These are phyloP conservation scores for Andrena praecox DNA, from an alignment of 2,888 invertebrate species.

Conservation along the genomic window DNA sequence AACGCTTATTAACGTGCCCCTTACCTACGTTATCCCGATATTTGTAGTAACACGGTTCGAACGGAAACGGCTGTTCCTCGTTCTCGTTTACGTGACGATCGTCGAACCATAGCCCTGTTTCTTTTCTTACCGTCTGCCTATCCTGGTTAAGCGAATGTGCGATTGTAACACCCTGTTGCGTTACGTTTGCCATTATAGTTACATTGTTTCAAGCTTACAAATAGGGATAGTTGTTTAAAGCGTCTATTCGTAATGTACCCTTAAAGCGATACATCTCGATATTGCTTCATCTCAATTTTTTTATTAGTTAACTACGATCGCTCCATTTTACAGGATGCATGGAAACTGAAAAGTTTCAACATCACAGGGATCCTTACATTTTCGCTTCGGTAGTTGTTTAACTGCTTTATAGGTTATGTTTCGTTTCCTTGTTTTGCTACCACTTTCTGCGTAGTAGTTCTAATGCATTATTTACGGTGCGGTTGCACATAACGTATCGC, in stretches of 20 bases:
- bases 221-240: neutral
- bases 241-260: neutral
- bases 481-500: neutral
- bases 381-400: neutral
- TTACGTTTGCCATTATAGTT: constrained; percentile 16
- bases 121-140: constrained; percentile 15
- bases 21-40: constrained; percentile 35
- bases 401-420: constrained; percentile 30
- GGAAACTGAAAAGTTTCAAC: neutral
- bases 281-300: neutral
- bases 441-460: neutral
- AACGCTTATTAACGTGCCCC: neutral
- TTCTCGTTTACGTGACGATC: constrained; percentile 18
- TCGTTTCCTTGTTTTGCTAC: neutral
- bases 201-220: constrained; percentile 1
- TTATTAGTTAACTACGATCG: neutral
- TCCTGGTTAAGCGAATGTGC: constrained; percentile 15
- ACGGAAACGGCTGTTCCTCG: constrained; percentile 12
- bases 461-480: neutral
- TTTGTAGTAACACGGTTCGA: constrained; percentile 36
- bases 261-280: neutral
- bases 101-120: constrained; percentile 24
- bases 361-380: neutral
- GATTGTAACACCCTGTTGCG: constrained; percentile 29
- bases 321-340: neutral